These are phyloP conservation scores for Eulemur macaco DNA, from an alignment of 2,113 vertebrate genomes.

Conservation along the genomic window DNA sequence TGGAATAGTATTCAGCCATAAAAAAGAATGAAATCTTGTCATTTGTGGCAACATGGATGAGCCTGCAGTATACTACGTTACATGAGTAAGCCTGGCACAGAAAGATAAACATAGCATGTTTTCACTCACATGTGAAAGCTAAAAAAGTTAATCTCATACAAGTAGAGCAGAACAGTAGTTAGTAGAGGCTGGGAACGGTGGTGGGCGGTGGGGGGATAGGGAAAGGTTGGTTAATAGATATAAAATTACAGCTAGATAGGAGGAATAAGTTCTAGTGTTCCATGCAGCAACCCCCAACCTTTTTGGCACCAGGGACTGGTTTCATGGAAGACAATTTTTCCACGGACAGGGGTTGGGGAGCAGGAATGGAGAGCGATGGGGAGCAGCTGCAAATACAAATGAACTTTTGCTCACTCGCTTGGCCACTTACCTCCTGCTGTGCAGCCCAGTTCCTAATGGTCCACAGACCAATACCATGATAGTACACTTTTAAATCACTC, in stretches of 20 bases:
- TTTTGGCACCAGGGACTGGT: too few species aligned
- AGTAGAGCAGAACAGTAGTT: not conserved
- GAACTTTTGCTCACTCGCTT: too few species aligned
- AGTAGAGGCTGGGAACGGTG: not conserved
- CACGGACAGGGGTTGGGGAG: too few species aligned
- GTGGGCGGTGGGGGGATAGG: not conserved
- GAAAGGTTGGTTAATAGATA: not conserved
- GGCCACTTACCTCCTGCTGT: too few species aligned
- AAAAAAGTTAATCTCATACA: not conserved
- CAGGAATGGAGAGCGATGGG: too few species aligned
- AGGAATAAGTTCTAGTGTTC: not conserved
- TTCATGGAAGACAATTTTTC: too few species aligned
- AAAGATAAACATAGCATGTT: not conserved
- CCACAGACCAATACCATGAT: not conserved
- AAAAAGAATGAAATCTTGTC: not conserved
- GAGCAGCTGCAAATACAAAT: too few species aligned
- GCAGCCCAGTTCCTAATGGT: too few species aligned
- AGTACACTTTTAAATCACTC: constrained; percentile 37
- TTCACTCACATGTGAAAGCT: not conserved
- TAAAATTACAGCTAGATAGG: not conserved
- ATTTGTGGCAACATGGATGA: not conserved
- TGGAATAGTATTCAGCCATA: not conserved
- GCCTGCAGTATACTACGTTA: not conserved
- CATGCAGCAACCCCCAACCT: too few species aligned
- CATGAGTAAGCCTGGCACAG: not conserved